Conservation (phyloP, 2,797 vertebrate genomes). For the Mus spretus region DNA sequence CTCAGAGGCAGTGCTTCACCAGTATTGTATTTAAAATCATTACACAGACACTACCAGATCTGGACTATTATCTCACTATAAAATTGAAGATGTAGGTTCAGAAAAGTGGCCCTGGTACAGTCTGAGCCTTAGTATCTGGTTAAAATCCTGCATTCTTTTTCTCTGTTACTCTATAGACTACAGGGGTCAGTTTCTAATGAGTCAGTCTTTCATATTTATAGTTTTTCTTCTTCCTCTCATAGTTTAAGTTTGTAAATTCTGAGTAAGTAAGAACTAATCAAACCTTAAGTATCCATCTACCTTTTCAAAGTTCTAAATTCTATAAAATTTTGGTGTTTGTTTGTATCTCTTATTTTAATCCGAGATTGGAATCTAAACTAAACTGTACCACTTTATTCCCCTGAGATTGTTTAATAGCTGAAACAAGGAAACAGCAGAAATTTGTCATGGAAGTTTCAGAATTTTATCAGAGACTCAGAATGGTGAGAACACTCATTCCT, state of each 20-base stretch:
- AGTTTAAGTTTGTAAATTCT: slow-evolving; percentile 55
- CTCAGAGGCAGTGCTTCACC: background rate
- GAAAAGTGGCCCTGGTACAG: background rate
- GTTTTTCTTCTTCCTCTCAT: slow-evolving; percentile 44
- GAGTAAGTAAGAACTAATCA: background rate
- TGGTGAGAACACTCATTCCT: slow-evolving; percentile 26
- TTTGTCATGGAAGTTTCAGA: slow-evolving; percentile 51
- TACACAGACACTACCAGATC: background rate
- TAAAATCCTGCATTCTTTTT: background rate
- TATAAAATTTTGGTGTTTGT: slow-evolving; percentile 32
- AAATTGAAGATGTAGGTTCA: background rate
- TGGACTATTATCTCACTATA: background rate
- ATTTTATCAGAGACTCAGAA: slow-evolving; percentile 45
- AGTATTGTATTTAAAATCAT: slow-evolving; percentile 54
- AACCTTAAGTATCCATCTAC: background rate
- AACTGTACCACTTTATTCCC: background rate
- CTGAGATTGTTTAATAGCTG: slow-evolving; percentile 42
- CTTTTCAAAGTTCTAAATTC: slow-evolving; percentile 55
- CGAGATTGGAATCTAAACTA: slow-evolving; percentile 22
- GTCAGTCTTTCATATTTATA: slow-evolving; percentile 1
- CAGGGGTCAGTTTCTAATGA: background rate
- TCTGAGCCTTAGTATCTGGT: background rate
- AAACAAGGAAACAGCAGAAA: slow-evolving; percentile 48
- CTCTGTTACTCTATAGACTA: background rate
- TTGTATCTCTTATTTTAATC: slow-evolving; percentile 43